phyloP scores from a whole-genome alignment of 2,797 vertebrate genomes.

The Rhabdophis nuchalis region DNA sequence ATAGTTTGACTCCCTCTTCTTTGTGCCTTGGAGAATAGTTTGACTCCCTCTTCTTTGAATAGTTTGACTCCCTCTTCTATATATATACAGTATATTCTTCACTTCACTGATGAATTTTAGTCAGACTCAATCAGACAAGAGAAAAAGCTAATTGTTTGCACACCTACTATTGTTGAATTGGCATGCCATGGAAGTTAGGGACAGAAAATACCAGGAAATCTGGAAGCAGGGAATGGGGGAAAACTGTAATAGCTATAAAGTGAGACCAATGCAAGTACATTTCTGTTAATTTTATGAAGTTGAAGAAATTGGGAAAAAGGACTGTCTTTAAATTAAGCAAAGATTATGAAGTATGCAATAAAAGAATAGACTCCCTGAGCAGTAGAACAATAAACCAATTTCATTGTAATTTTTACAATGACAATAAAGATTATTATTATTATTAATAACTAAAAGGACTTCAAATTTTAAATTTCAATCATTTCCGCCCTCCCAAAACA shows the following conservation, averaged over 20 bases:
- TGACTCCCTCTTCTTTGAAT: too few relatives aligned
- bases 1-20: too few relatives aligned
- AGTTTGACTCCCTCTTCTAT: too few relatives aligned
- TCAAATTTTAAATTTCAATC: neutral
- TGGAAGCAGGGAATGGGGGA: neutral
- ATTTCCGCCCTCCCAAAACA: neutral
- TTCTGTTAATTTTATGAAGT: neutral
- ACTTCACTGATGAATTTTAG: neutral
- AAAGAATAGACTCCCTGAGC: neutral
- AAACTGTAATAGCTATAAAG: neutral
- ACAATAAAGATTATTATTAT: too few relatives aligned
- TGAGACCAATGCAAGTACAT: neutral
- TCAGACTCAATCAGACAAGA: neutral
- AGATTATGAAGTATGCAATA: neutral
- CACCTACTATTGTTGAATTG: neutral
- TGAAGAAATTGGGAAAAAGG: neutral
- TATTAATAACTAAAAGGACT: neutral
- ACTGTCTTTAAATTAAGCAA: neutral
- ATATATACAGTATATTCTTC: neutral
- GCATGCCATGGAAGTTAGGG: neutral
- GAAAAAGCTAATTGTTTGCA: neutral
- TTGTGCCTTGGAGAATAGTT: too few relatives aligned
- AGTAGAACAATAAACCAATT: too few relatives aligned
- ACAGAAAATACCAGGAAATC: neutral
- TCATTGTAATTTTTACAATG: too few relatives aligned